A percentile compares a stretch with the other conserved stretches of the same genome.
These are phyloP conservation scores for Montipora efflorescens DNA, from an alignment of 64 coral and sea anemone species.

Conservation along the genomic window DNA sequence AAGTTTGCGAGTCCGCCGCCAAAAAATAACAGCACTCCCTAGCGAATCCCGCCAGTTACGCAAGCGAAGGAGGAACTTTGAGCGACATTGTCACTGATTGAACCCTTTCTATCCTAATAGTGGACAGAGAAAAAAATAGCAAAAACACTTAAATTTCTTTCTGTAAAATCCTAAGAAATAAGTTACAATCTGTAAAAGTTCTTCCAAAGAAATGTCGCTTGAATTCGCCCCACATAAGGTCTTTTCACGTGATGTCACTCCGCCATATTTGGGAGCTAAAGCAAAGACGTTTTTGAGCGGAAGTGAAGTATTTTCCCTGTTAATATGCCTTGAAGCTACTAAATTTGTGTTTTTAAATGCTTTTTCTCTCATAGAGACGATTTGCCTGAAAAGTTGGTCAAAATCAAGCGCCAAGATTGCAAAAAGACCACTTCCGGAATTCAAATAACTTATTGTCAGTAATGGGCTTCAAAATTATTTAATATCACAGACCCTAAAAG, in stretches of 20 bases:
- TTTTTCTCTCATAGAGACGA: no score
- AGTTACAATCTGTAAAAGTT: not conserved
- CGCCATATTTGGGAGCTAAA: not conserved
- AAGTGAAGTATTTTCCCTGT: no score
- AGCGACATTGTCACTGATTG: not conserved
- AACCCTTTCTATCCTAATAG: not conserved
- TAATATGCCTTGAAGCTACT: no score
- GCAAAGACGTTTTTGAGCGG: no score
- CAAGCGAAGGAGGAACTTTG: not conserved
- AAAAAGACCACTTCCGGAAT: not conserved
- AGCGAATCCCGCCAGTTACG: not conserved
- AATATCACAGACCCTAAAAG: slow-evolving; percentile 63
- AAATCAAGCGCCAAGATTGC: not conserved
- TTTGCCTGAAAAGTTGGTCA: not conserved
- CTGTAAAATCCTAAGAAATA: not conserved
- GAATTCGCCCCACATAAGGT: not conserved
- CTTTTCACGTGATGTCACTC: not conserved
- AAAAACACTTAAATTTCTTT: slow-evolving; percentile 1
- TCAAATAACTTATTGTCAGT: no score
- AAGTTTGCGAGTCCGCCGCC: not conserved
- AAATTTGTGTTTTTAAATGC: no score
- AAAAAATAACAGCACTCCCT: not conserved
- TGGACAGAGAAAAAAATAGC: not conserved
- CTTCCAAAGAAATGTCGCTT: not conserved
- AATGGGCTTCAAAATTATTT: no score